A percentile compares a stretch with the other conserved stretches of the same genome.
Conservation (phyloP, 2,113 vertebrate genomes). For the Azemiops feae region DNA sequence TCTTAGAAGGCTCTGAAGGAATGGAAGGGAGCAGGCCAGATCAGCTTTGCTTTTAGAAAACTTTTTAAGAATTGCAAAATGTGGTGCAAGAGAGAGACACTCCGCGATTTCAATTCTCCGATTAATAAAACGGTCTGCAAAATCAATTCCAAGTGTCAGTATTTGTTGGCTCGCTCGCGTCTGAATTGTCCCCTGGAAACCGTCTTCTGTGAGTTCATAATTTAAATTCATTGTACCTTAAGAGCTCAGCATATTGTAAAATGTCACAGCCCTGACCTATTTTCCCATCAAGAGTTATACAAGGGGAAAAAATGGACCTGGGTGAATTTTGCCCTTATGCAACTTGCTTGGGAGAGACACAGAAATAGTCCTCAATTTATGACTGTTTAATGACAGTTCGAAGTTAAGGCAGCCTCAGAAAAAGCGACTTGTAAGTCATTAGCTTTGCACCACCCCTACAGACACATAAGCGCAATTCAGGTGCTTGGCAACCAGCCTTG, state of each 20-base stretch:
- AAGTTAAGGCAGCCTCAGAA: neutral
- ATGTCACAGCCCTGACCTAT: neutral
- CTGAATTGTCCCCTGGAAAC: neutral
- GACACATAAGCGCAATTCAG: no score
- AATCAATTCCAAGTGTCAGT: neutral
- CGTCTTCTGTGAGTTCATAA: neutral
- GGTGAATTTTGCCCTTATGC: constrained; percentile 48
- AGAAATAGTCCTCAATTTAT: neutral
- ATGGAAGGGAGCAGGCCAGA: neutral
- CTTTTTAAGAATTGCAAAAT: neutral
- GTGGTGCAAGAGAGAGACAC: neutral
- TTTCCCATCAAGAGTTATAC: neutral
- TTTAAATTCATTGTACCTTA: neutral
- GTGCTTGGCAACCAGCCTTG: no score
- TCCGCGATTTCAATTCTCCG: neutral
- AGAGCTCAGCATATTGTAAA: neutral
- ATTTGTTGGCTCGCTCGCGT: neutral
- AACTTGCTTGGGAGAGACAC: constrained; percentile 39
- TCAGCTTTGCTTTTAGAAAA: neutral
- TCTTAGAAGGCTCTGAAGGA: neutral
- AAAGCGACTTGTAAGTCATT: neutral
- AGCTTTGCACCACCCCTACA: no score
- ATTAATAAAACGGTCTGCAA: neutral
- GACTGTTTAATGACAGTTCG: neutral
- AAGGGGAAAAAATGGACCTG: constrained; percentile 20